A percentile compares a stretch with the other conserved stretches of the same genome.
These are phyloP conservation scores for Cherax destructor DNA, from an alignment of 1,140 invertebrate genomes.

Conservation along the genomic window DNA sequence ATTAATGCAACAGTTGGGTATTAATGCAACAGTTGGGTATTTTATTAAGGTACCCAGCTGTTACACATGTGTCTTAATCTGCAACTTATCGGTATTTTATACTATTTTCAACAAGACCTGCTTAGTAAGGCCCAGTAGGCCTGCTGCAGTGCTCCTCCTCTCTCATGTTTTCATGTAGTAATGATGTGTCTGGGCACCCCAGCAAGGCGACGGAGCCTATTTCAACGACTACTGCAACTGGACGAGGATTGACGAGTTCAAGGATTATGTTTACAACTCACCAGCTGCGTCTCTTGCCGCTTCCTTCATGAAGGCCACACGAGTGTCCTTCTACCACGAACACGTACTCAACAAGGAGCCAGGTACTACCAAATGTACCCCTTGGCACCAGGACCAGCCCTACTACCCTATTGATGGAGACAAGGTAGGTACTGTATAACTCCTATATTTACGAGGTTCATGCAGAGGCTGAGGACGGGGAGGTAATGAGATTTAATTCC, in stretches of 20 bases:
- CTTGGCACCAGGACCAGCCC: conserved; percentile 74
- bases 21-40: too few species aligned
- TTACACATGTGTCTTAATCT: too few species aligned
- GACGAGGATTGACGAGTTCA: conserved; percentile 73
- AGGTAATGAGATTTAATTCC: too few species aligned
- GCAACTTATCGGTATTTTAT: too few species aligned
- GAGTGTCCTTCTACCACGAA: conserved; percentile 73
- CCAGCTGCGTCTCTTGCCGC: conserved; percentile 72
- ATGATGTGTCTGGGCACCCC: too few species aligned
- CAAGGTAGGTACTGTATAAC: conserved; percentile 66
- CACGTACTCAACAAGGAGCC: conserved; percentile 74
- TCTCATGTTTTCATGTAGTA: too few species aligned
- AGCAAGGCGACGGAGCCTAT: conserved; percentile 70
- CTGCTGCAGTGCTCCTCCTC: too few species aligned
- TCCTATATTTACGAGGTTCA: too few species aligned
- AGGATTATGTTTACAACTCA: conserved; percentile 72
- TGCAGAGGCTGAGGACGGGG: background rate
- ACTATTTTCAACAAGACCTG: too few species aligned
- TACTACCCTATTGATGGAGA: conserved; percentile 74
- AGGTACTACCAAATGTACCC: conserved; percentile 72
- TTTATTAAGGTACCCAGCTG: too few species aligned
- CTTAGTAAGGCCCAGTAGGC: too few species aligned
- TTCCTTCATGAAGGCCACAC: conserved; percentile 68
- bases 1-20: too few species aligned
- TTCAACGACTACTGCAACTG: conserved; percentile 75